Evolutionary conservation across 2,888 invertebrate species (phyloP).

Genomic region (Macropis europaea): DNA sequence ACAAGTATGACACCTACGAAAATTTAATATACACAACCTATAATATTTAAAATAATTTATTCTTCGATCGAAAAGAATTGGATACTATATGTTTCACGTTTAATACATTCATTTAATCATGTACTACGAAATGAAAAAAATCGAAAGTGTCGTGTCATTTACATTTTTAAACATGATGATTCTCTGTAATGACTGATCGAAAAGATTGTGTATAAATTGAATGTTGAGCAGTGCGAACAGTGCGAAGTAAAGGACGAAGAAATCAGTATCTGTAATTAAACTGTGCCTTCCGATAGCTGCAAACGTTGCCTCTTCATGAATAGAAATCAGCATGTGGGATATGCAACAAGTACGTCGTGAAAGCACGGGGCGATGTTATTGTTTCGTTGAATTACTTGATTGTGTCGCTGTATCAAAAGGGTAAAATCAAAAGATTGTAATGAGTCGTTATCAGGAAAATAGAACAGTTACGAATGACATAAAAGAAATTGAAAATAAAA

Average conservation of each 20-base stretch:
- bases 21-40: too few species aligned
- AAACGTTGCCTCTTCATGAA: slow-evolving; percentile 24
- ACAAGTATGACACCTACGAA: too few species aligned
- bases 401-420: not conserved
- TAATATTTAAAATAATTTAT: too few species aligned
- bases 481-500: too few species aligned
- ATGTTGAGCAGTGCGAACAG: not conserved
- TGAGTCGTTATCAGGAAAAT: not conserved
- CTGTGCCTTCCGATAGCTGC: not conserved
- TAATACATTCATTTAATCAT: too few species aligned
- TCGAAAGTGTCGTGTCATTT: too few species aligned
- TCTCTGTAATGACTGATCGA: not conserved
- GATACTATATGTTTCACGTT: too few species aligned
- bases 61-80: too few species aligned
- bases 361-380: slow-evolving; percentile 16
- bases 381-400: slow-evolving; percentile 19
- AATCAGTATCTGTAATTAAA: slow-evolving; percentile 6
- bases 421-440: not conserved
- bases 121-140: too few species aligned
- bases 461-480: too few species aligned
- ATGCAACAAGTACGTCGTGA: slow-evolving; percentile 51
- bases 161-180: too few species aligned
- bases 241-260: not conserved
- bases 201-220: not conserved
- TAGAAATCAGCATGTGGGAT: slow-evolving; percentile 38